A percentile compares a stretch with the other conserved stretches of the same genome.
phyloP scores from a whole-genome alignment of 1,140 invertebrate genomes.

The Popillia japonica region DNA sequence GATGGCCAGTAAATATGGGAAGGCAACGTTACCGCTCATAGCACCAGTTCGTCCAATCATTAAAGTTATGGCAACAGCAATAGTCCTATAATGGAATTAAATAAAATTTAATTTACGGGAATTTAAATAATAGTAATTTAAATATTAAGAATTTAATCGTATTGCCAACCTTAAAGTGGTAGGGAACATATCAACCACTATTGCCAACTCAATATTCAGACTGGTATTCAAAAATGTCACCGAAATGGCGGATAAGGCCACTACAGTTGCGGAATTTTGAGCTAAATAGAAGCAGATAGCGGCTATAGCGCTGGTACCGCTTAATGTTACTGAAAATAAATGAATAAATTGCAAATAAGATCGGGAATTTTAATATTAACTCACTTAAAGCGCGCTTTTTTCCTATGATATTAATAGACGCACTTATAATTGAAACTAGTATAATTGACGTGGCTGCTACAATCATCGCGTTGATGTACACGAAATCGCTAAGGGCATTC shows the following conservation, averaged over 20 bases:
- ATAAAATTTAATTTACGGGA: no score
- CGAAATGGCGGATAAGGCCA: constrained; percentile 46
- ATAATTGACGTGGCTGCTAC: constrained; percentile 43
- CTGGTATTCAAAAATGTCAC: constrained; percentile 48
- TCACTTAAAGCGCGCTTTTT: constrained; percentile 48
- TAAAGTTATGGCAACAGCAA: constrained; percentile 51
- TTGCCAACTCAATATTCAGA: constrained; percentile 49
- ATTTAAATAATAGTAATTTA: no score
- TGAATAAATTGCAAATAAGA: no score
- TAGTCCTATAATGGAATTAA: constrained; percentile 48
- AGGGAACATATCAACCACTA: constrained; percentile 56
- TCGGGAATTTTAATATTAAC: not conserved
- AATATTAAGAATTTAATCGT: not conserved
- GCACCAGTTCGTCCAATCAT: constrained; percentile 52
- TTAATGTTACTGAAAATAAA: constrained; percentile 1
- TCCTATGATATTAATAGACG: constrained; percentile 47
- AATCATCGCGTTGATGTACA: constrained; percentile 52
- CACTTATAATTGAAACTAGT: constrained; percentile 42
- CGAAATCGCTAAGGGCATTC: constrained; percentile 47
- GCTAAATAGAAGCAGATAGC: constrained; percentile 49
- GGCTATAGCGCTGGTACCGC: not conserved
- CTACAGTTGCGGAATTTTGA: constrained; percentile 44
- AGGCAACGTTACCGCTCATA: constrained; percentile 53
- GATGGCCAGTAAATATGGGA: constrained; percentile 50
- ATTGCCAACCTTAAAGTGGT: constrained; percentile 53